A percentile compares a stretch with the other conserved stretches of the same genome.
phyloP scores from a whole-genome alignment of 1,140 invertebrate genomes.

The Aradophagus sp. region DNA sequence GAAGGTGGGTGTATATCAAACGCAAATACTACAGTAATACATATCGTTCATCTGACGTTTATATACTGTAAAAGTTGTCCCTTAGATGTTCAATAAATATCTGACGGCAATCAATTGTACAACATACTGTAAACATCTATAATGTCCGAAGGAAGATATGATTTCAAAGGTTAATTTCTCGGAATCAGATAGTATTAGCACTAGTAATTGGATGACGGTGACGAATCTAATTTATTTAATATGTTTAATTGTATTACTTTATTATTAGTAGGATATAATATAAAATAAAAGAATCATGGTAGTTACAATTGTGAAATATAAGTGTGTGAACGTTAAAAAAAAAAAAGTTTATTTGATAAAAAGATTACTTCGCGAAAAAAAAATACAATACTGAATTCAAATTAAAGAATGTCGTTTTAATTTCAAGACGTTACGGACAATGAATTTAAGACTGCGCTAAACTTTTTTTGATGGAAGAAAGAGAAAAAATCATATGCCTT shows the following conservation, averaged over 20 bases:
- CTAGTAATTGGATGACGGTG: too few species aligned
- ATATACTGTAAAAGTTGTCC: conserved; percentile 40
- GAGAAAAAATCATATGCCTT: conserved; percentile 59
- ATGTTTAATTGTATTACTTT: too few species aligned
- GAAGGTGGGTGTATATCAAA: conserved; percentile 63
- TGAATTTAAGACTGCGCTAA: conserved; percentile 59
- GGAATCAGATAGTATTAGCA: too few species aligned
- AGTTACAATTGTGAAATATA: too few species aligned
- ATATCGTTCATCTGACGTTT: conserved; percentile 48
- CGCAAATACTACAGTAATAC: conserved; percentile 63
- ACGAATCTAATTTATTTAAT: too few species aligned
- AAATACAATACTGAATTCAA: conserved; percentile 17
- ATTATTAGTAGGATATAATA: too few species aligned
- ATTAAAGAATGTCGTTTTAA: conserved; percentile 37
- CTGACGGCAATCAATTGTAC: conserved; percentile 36
- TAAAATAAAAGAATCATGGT: too few species aligned
- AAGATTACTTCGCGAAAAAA: conserved; percentile 6
- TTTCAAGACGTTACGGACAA: conserved; percentile 40
- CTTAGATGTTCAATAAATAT: conserved; percentile 29
- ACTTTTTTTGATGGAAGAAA: conserved; percentile 42
- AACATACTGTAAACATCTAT: conserved; percentile 6
- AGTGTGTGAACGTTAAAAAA: too few species aligned
- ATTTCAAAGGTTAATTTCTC: background rate
- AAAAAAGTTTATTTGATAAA: too few species aligned
- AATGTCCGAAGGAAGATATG: conserved; percentile 1